Conservation (phyloP, 1,140 invertebrate genomes). For the Diachasmimorpha longicaudata region DNA sequence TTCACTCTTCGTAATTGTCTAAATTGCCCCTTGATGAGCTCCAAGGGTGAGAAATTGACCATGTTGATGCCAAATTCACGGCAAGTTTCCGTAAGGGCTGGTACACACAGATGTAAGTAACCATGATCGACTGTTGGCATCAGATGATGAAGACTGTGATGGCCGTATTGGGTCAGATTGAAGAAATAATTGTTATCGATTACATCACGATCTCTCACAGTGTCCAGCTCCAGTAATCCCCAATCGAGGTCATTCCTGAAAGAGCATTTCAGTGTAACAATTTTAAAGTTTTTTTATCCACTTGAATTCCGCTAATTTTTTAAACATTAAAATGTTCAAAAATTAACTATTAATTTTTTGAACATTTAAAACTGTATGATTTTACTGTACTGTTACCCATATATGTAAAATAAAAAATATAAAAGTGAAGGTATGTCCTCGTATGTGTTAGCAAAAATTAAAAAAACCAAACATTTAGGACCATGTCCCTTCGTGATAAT, state of each 20-base stretch:
- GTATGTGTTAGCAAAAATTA: too few relatives aligned
- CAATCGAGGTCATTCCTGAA: slow-evolving; percentile 71
- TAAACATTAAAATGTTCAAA: too few relatives aligned
- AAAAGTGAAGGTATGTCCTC: too few relatives aligned
- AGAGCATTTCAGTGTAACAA: too few relatives aligned
- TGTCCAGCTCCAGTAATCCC: slow-evolving; percentile 79
- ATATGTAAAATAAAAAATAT: too few relatives aligned
- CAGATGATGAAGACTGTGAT: slow-evolving; percentile 80
- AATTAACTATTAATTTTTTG: too few relatives aligned
- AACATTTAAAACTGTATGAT: too few relatives aligned
- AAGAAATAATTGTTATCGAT: slow-evolving; percentile 73
- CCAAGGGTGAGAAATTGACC: slow-evolving; percentile 64
- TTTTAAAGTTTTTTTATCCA: too few relatives aligned
- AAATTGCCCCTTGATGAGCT: slow-evolving; percentile 74
- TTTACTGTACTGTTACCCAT: too few relatives aligned
- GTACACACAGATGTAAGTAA: slow-evolving; percentile 70
- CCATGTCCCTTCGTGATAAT: too few relatives aligned
- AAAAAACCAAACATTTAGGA: too few relatives aligned
- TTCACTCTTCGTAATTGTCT: slow-evolving; percentile 66
- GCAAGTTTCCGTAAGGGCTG: slow-evolving; percentile 71
- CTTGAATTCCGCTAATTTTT: too few relatives aligned
- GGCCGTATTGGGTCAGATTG: slow-evolving; percentile 75
- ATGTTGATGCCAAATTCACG: slow-evolving; percentile 71
- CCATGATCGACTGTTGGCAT: slow-evolving; percentile 84
- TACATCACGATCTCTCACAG: slow-evolving; percentile 74